These are phyloP conservation scores for Diacarnus erythraeanus DNA, from an alignment of 37 sponge, comb jelly and placozoan genomes.

Conservation along the genomic window DNA sequence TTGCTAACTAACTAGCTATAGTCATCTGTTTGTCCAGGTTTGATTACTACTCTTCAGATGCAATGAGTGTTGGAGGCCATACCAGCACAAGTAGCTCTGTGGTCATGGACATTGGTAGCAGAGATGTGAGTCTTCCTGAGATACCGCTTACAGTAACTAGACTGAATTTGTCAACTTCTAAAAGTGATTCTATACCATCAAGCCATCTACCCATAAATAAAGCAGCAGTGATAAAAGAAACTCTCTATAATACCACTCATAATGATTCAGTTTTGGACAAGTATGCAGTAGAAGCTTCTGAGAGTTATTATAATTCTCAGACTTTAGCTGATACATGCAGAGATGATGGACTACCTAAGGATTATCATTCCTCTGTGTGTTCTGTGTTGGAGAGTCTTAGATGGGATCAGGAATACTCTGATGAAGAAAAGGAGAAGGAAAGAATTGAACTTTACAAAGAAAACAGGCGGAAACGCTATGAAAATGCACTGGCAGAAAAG, in stretches of 20 bases:
- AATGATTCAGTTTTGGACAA: no score
- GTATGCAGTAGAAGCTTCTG: no score
- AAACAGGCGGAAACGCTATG: constrained; percentile 57
- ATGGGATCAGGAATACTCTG: constrained; percentile 48
- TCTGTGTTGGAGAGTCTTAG: constrained; percentile 62
- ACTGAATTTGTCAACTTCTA: not conserved
- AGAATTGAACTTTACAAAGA: constrained; percentile 65
- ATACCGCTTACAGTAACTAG: not conserved
- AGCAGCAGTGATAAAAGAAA: no score
- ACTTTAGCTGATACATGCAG: no score
- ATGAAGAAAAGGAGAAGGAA: constrained; percentile 57
- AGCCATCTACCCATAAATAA: not conserved
- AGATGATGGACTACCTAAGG: not conserved
- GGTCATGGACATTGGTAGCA: not conserved
- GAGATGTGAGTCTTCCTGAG: not conserved
- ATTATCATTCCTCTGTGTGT: no score
- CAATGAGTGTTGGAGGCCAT: constrained; percentile 13
- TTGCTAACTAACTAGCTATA: no score
- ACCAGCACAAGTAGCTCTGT: constrained; percentile 3
- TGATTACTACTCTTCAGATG: constrained; percentile 36
- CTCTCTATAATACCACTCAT: no score
- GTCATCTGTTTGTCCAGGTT: constrained; percentile 26
- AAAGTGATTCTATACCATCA: not conserved
- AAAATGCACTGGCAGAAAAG: constrained; percentile 30
- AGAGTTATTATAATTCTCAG: no score